A percentile compares a stretch with the other conserved stretches of the same genome.
These are phyloP conservation scores for Amphiprion clarkii DNA, from an alignment of 2,797 vertebrate genomes.

Conservation along the genomic window DNA sequence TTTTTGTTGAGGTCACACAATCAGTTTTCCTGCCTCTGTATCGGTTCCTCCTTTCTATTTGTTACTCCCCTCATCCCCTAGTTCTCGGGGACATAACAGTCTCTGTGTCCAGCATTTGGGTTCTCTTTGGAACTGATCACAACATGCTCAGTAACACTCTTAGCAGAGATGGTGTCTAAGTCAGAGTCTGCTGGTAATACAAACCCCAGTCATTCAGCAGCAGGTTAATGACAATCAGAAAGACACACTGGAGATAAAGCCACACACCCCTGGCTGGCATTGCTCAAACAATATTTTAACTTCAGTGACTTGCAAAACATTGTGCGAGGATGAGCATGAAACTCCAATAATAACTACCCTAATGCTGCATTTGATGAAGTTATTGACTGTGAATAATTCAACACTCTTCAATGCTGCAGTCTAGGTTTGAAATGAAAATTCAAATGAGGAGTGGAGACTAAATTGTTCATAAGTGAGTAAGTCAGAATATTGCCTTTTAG, in stretches of 20 bases:
- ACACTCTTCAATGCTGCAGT: conserved; percentile 23
- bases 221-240: conserved; percentile 9
- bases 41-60: no score
- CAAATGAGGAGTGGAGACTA: conserved; percentile 55
- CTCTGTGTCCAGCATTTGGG: no score
- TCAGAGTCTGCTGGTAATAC: no score
- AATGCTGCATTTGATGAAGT: conserved; percentile 52
- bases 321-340: conserved; percentile 21
- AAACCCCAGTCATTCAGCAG: no score
- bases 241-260: not conserved
- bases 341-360: conserved; percentile 34
- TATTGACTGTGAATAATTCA: conserved; percentile 63
- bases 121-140: no score
- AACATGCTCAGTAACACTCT: no score
- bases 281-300: conserved; percentile 15
- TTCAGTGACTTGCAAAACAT: not conserved
- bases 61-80: no score
- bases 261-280: not conserved
- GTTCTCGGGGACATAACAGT: no score
- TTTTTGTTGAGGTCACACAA: no score
- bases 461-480: conserved; percentile 42
- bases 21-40: no score
- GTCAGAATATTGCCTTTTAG: conserved; percentile 44
- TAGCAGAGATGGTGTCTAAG: no score
- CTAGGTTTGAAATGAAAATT: conserved; percentile 66